Base-by-base conservation (phyloP, 2,797 vertebrate genomes). In the Scomberomorus guttatus region DNA sequence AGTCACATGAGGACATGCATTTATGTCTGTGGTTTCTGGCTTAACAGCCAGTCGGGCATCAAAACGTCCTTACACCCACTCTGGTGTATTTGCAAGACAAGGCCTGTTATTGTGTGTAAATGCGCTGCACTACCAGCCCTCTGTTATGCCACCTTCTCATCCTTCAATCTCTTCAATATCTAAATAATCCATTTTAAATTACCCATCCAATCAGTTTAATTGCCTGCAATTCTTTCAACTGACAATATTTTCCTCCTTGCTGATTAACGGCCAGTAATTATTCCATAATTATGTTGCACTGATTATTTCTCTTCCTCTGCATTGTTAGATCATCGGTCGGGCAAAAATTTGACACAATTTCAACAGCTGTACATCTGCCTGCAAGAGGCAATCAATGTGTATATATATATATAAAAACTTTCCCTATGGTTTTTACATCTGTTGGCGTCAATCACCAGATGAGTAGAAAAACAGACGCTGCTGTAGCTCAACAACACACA, bases 191-290 rank as follows among this genome's bases (percentile, higher is more conserved):
- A 66, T 74, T 79, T 81, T 59, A 77, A 78, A 87, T 85, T 67
- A 81, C 42, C 71, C 39, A 1, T 56, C 63, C 83, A 84, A 86
- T 89, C 90, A 66, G 63, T 78, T 81, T 89, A 92, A 89, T 83
- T 82, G 83, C 86, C 61, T 59, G 39, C 64, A 54, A 60, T 79
- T 67, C 60, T 42, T 65, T n/a, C 78, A 22, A 5, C 67, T 75
- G 86, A 87, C 80, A 80, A 84, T 83, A 79, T 83, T 77, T 75
- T 25, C 68, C 67, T 76, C 71, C 76, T 65, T n/a, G 69, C 86
- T 77, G 80, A 91, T 91, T 88, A 86, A 77, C 82, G 75, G 56
- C 1, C 48, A 1, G 54, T 88, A 84, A 89, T 89, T 79, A 88
- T 58, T 77, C 48, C 69, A 59, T 79, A 82, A 88, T 87, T 70